phyloP scores from a whole-genome alignment of 2,888 invertebrate genomes.

The Ormyrus pomaceus region DNA sequence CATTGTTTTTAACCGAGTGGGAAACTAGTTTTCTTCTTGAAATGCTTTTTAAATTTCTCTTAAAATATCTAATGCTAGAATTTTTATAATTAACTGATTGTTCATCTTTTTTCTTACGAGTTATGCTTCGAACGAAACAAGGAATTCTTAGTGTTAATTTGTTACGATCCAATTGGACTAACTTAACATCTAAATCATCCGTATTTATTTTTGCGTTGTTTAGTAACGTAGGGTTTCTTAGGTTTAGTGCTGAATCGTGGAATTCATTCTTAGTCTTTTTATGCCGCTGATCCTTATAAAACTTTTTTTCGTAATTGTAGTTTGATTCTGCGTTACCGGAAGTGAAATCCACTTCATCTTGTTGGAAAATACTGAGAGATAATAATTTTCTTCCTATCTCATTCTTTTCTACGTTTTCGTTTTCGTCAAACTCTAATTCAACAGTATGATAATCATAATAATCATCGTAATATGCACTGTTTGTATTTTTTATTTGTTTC shows the following conservation, averaged over 20 bases:
- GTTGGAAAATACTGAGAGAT: not conserved
- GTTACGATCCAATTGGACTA: too few relatives aligned
- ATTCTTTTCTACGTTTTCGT: not conserved
- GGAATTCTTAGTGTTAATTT: too few relatives aligned
- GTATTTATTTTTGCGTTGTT: too few relatives aligned
- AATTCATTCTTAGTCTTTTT: not conserved
- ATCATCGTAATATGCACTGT: slow-evolving; percentile 31
- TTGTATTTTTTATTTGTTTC: not conserved
- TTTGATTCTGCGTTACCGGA: slow-evolving; percentile 11
- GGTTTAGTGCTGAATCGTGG: not conserved
- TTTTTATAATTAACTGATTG: too few relatives aligned
- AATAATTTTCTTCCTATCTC: slow-evolving; percentile 32
- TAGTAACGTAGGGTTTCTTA: not conserved
- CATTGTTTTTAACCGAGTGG: not conserved
- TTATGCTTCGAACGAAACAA: too few relatives aligned
- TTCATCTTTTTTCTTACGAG: not conserved
- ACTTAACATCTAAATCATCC: too few relatives aligned
- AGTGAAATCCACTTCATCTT: not conserved
- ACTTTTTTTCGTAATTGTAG: slow-evolving; percentile 13
- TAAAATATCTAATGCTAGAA: not conserved
- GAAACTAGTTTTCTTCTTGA: not conserved
- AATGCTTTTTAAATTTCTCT: slow-evolving; percentile 9
- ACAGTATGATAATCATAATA: slow-evolving; percentile 15
- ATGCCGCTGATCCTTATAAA: slow-evolving; percentile 11
- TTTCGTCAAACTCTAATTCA: not conserved